Evolutionary conservation across 2,888 invertebrate species (phyloP).

Genomic region (Amorpha juglandis): DNA sequence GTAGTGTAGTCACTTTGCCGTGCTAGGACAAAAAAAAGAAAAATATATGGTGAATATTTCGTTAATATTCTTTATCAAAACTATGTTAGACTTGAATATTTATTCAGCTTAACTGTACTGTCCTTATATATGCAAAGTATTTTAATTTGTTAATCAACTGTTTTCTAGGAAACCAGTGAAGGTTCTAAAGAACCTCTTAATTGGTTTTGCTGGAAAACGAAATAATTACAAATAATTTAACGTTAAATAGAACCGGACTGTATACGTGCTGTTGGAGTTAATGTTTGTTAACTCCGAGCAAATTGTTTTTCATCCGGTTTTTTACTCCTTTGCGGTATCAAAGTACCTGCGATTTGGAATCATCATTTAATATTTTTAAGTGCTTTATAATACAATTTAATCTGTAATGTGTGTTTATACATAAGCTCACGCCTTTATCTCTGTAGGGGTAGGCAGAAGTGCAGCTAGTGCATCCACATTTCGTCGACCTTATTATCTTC

Average conservation of each 20-base stretch:
- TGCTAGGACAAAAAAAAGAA: too few relatives aligned
- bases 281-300: conserved; percentile 26
- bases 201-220: conserved; percentile 32
- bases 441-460: too few relatives aligned
- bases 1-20: too few relatives aligned
- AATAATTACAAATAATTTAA: conserved; percentile 29
- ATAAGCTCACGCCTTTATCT: too few relatives aligned
- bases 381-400: neutral
- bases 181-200: conserved; percentile 33
- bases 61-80: too few relatives aligned
- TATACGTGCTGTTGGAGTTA: conserved; percentile 7
- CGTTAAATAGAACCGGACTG: conserved; percentile 17
- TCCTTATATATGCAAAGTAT: too few relatives aligned
- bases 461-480: too few relatives aligned
- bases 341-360: neutral
- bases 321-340: conserved; percentile 7
- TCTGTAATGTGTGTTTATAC: neutral
- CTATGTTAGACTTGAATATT: too few relatives aligned
- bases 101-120: too few relatives aligned
- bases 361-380: neutral
- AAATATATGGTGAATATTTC: too few relatives aligned
- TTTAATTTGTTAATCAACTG: neutral
- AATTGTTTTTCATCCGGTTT: conserved; percentile 27
- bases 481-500: too few relatives aligned
- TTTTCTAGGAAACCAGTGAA: neutral